Evolutionary conservation across 2,113 vertebrate species (phyloP), one percentile per base, ranked within the genome.

Genomic region (Callospermophilus lateralis): DNA sequence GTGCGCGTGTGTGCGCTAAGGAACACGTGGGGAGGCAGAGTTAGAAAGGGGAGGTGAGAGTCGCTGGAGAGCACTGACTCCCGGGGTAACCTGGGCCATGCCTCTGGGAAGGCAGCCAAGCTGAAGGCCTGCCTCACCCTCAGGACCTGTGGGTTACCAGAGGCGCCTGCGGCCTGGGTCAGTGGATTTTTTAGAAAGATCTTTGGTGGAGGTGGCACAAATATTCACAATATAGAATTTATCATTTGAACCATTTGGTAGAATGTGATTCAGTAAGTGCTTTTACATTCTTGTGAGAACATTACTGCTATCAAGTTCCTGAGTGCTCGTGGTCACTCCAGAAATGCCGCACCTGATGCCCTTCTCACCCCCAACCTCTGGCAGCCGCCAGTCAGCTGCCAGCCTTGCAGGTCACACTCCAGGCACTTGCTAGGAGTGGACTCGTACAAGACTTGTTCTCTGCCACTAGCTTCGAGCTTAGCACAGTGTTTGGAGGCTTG

Each of bases 71-170:
- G 72, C 4, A 1, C 3, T 17, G 67, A 16, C 4, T 16, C 32
- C 2, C 0, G 4, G 79, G 45, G 17, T 20, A 9, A 16, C 13
- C 34, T 1, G 28, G 39, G n/a, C 2, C 2, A 7, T 1, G 0
- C 12, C 51, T 0, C 61, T 0, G 53, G 55, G 22, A 78, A 72
- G 8, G 48, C 45, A 80, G 65, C 63, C 26, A 4, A 72, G 16
- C 68, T 28, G 65, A 34, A 8, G 37, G 30, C 42, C 15, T 20
- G 1, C 13, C 4, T 10, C 48, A 2, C 45, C 53, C n/a, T 20
- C 4, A 0, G 17, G 4, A 8, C 87, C 45, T 10, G 1, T 0
- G 15, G 4, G 68, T 3, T 10, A 15, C 61, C 68, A 58, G 48
- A 32, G 67, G 30, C 9, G 39, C 58, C 67, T 61, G 3, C 0